These are phyloP conservation scores for Nasua narica DNA, from an alignment of 2,797 vertebrate species.

Conservation along the genomic window DNA sequence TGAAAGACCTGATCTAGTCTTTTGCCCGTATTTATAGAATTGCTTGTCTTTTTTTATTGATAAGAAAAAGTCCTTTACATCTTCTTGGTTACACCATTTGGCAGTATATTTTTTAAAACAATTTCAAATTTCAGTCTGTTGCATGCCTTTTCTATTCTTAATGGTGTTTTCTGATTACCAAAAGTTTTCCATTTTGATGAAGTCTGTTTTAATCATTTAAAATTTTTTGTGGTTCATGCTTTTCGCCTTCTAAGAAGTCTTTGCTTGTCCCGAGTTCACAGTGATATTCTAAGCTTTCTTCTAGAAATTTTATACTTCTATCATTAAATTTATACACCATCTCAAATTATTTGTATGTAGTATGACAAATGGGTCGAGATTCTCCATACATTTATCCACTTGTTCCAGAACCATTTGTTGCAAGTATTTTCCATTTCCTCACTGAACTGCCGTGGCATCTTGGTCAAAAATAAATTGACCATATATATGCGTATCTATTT, in stretches of 20 bases:
- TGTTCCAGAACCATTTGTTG: background rate
- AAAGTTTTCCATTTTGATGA: background rate
- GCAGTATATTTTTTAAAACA: background rate
- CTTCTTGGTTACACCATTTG: background rate
- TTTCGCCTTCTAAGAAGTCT: background rate
- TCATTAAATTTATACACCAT: background rate
- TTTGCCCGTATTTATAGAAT: background rate
- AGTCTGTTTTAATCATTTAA: background rate
- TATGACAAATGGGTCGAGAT: background rate
- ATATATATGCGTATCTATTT: background rate
- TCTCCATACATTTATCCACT: background rate
- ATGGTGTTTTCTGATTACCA: background rate
- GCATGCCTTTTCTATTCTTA: background rate
- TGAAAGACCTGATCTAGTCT: background rate
- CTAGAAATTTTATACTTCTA: background rate
- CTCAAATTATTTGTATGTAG: background rate
- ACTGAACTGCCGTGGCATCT: background rate
- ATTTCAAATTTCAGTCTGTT: background rate
- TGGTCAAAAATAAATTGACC: background rate
- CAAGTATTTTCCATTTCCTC: background rate
- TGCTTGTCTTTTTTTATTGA: background rate
- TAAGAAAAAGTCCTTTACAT: background rate
- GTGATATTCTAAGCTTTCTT: background rate
- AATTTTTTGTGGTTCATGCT: background rate
- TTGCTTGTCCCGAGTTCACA: background rate